Evolutionary conservation across 2,797 vertebrate genomes (phyloP).

Genomic region (Sebastes paucispinis): DNA sequence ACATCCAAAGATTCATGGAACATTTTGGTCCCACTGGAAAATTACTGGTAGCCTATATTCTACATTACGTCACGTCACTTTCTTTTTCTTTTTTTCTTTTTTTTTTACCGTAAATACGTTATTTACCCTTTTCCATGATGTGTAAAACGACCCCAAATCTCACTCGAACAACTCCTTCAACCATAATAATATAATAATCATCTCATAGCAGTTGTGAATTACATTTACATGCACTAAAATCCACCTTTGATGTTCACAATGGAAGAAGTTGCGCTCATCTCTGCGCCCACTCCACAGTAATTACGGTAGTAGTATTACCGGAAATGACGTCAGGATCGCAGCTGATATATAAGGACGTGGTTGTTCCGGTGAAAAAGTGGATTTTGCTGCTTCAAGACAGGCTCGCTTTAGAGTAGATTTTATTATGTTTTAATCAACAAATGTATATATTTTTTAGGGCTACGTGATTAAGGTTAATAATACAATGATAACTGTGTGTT

Average conservation of each 20-base stretch:
- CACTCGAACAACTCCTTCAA: fast-evolving
- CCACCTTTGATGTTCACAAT: fast-evolving
- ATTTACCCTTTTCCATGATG: background rate
- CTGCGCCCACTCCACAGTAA: background rate
- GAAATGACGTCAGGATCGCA: slow-evolving; percentile 61
- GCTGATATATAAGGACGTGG: slow-evolving; percentile 74
- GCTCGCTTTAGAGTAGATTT: background rate
- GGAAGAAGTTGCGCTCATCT: background rate
- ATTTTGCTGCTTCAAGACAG: slow-evolving; percentile 15
- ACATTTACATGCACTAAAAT: fast-evolving
- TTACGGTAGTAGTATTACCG: slow-evolving; percentile 49
- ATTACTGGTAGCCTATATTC: slow-evolving; percentile 28
- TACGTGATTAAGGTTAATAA: background rate
- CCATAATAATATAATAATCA: too few species aligned
- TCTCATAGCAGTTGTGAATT: fast-evolving
- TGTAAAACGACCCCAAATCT: background rate
- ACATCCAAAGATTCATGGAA: background rate
- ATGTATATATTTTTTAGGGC: slow-evolving; percentile 28
- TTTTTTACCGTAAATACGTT: slow-evolving; percentile 50
- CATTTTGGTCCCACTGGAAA: slow-evolving; percentile 27
- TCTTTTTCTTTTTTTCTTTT: background rate
- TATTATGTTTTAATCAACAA: slow-evolving; percentile 15
- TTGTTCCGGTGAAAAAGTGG: slow-evolving; percentile 70
- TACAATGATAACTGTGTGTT: slow-evolving; percentile 26
- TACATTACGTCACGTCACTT: slow-evolving; percentile 21